These are phyloP conservation scores for Epinephelus cyanopodus DNA, from an alignment of 2,113 vertebrate genomes.

Conservation along the genomic window DNA sequence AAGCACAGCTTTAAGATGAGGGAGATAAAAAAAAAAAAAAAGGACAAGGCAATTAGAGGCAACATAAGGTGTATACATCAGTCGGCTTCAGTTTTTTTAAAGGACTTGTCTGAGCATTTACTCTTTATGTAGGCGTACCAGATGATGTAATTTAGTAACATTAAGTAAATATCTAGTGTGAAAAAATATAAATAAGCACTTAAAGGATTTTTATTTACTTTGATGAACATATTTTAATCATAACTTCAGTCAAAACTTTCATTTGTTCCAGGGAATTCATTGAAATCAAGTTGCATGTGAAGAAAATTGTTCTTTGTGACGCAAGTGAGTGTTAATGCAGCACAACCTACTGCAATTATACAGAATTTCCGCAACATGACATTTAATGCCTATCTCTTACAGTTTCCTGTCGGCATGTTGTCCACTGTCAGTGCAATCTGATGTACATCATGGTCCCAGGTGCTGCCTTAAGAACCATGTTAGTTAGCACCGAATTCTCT, in stretches of 20 bases:
- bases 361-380: neutral
- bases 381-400: neutral
- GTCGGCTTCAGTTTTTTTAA: neutral
- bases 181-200: neutral
- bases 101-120: neutral
- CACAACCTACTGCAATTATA: neutral
- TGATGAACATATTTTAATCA: neutral
- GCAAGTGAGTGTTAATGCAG: neutral
- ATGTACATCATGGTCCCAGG: constrained; percentile 13
- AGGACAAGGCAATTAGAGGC: neutral
- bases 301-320: neutral
- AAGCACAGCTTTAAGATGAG: neutral
- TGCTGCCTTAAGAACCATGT: constrained; percentile 8
- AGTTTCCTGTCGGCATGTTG: neutral
- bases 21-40: neutral
- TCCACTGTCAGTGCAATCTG: neutral
- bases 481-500: constrained; percentile 40
- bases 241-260: neutral
- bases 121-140: neutral
- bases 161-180: neutral
- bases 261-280: neutral
- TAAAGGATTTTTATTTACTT: neutral
- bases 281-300: neutral
- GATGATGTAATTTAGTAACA: neutral
- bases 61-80: neutral